These are phyloP conservation scores for Rana temporaria DNA, from an alignment of 2,113 vertebrate genomes.

Conservation along the genomic window DNA sequence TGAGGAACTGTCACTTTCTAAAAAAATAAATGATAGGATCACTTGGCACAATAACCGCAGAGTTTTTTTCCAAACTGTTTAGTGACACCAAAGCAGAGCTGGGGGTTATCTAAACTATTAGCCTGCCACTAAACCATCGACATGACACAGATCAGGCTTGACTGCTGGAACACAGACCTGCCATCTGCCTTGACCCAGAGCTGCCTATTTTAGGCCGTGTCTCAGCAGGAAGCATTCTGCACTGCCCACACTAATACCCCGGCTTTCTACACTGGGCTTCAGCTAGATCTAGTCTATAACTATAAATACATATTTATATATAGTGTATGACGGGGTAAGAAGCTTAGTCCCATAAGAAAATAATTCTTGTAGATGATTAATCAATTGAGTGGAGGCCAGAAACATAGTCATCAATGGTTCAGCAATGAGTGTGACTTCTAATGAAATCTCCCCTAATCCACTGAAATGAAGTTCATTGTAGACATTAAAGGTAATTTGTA, in stretches of 20 bases:
- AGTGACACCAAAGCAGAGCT: neutral
- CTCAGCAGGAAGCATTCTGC: slow-evolving; percentile 14
- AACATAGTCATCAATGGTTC: neutral
- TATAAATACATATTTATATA: slow-evolving; percentile 30
- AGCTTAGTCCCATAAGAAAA: neutral
- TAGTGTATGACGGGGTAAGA: slow-evolving; percentile 3
- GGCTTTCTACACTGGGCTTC: slow-evolving; percentile 10
- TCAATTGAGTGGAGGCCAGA: too few species aligned
- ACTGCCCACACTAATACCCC: neutral
- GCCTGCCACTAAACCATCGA: slow-evolving; percentile 33
- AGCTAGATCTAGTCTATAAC: slow-evolving; percentile 6
- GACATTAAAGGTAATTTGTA: too few species aligned
- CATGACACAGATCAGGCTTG: slow-evolving; percentile 32
- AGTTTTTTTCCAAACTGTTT: neutral
- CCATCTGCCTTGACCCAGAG: slow-evolving; percentile 45
- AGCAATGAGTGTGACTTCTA: neutral
- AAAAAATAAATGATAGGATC: neutral
- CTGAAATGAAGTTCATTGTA: too few species aligned
- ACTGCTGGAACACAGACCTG: slow-evolving; percentile 13
- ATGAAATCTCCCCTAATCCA: too few species aligned
- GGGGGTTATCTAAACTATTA: neutral
- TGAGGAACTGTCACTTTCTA: neutral
- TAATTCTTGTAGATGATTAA: neutral
- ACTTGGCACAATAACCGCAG: neutral
- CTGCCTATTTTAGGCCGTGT: slow-evolving; percentile 53